Conservation (phyloP, 2,888 invertebrate species). For the Melikaiella ostensackeni region DNA sequence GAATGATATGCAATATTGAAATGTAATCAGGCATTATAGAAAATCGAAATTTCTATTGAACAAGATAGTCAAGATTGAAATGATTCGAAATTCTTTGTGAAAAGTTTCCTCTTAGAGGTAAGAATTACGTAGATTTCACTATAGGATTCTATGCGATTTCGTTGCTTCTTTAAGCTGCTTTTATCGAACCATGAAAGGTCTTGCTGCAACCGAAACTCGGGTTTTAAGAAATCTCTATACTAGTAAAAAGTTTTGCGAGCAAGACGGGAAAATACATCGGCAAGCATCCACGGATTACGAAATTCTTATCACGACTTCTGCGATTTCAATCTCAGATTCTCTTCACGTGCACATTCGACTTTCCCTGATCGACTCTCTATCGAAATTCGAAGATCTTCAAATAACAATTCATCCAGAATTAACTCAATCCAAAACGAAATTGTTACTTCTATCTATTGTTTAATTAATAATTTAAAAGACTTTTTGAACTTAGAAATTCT, state of each 20-base stretch:
- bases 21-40: background rate
- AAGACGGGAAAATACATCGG: slow-evolving; percentile 27
- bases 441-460: too few relatives aligned
- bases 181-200: slow-evolving; percentile 17
- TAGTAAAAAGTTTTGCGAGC: slow-evolving; percentile 18
- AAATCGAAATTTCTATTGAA: background rate
- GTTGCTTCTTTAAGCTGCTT: slow-evolving; percentile 29
- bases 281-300: slow-evolving; percentile 22
- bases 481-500: too few relatives aligned
- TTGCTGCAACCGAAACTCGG: slow-evolving; percentile 15
- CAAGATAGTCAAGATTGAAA: background rate
- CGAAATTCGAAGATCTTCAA: background rate
- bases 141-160: slow-evolving; percentile 18
- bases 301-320: slow-evolving; percentile 34
- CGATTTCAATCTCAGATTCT: slow-evolving; percentile 38
- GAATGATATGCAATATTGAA: too few relatives aligned
- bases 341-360: slow-evolving; percentile 39
- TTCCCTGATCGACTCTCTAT: slow-evolving; percentile 23
- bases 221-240: slow-evolving; percentile 20
- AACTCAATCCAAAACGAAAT: background rate
- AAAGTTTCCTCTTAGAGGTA: background rate
- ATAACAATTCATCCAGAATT: background rate
- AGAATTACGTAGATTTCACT: slow-evolving; percentile 12
- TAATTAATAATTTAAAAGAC: too few relatives aligned
- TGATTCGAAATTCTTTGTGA: background rate